These are phyloP conservation scores for Priocnemis perturbator DNA, from an alignment of 2,888 invertebrate species.

Conservation along the genomic window DNA sequence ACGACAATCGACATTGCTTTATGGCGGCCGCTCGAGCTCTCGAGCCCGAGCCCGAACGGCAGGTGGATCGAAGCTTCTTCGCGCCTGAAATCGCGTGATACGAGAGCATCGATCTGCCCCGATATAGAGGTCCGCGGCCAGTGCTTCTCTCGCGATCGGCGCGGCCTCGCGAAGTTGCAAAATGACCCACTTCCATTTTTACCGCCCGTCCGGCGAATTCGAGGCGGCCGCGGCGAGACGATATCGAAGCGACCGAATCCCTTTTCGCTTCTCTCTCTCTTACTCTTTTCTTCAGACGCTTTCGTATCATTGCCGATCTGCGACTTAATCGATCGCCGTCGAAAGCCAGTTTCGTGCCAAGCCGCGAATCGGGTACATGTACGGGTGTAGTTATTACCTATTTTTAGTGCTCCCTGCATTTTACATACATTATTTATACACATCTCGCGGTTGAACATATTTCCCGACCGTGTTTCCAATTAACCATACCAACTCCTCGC, in stretches of 20 bases:
- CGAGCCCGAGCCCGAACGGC: not conserved
- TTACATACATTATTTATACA: too few species aligned
- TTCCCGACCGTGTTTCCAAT: too few species aligned
- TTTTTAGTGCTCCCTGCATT: too few species aligned
- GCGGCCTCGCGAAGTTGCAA: not conserved
- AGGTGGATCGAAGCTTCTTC: constrained; percentile 5
- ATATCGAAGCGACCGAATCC: not conserved
- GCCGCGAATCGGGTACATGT: too few species aligned
- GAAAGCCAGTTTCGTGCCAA: too few species aligned
- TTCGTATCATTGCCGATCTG: too few species aligned
- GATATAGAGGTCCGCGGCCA: not conserved
- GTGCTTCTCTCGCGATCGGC: not conserved
- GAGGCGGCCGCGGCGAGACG: not conserved
- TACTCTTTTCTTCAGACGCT: not conserved
- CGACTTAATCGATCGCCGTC: not conserved
- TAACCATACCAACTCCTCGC: too few species aligned
- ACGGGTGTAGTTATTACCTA: too few species aligned
- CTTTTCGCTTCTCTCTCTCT: too few species aligned
- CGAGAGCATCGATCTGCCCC: constrained; percentile 11
- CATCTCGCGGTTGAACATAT: too few species aligned
- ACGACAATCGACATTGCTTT: constrained; percentile 41
- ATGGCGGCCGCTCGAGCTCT: constrained; percentile 3
- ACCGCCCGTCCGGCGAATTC: not conserved
- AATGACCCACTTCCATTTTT: too few species aligned
- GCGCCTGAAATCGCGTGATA: constrained; percentile 9